phyloP scores from a whole-genome alignment of 2,888 invertebrate genomes.

The Acanthosoma haemorrhoidale region DNA sequence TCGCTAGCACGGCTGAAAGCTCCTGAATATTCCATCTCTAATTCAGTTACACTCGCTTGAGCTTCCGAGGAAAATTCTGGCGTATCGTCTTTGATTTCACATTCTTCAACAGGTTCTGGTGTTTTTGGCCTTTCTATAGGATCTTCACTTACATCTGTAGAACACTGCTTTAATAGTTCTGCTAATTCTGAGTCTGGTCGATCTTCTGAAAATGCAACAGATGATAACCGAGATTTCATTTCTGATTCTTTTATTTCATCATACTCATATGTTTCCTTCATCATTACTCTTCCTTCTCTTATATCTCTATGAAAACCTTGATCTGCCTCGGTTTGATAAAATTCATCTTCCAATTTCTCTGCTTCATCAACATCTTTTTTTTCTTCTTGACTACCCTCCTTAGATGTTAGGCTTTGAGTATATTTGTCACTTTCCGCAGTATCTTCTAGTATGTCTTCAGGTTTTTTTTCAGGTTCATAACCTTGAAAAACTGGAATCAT shows the following conservation, averaged over 20 bases:
- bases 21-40: slow-evolving; percentile 47
- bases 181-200: slow-evolving; percentile 48
- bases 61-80: slow-evolving; percentile 46
- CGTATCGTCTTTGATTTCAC: slow-evolving; percentile 46
- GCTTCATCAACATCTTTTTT: slow-evolving; percentile 49
- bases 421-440: slow-evolving; percentile 47
- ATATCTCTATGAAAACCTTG: slow-evolving; percentile 48
- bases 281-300: slow-evolving; percentile 46
- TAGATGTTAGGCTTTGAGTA: slow-evolving; percentile 45
- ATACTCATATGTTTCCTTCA: slow-evolving; percentile 48
- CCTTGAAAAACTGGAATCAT: slow-evolving; percentile 39
- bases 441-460: slow-evolving; percentile 41
- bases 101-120: slow-evolving; percentile 49
- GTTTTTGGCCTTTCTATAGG: slow-evolving; percentile 53
- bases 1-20: slow-evolving; percentile 42
- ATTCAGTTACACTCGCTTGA: slow-evolving; percentile 47
- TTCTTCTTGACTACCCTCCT: slow-evolving; percentile 49
- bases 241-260: slow-evolving; percentile 50
- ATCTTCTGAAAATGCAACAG: slow-evolving; percentile 47
- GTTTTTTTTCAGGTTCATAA: slow-evolving; percentile 39
- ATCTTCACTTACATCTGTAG: slow-evolving; percentile 47
- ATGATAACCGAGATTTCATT: slow-evolving; percentile 44
- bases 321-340: slow-evolving; percentile 49
- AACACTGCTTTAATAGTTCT: slow-evolving; percentile 46
- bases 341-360: slow-evolving; percentile 46